Evolutionary conservation across 2,797 vertebrate genomes (phyloP).

Genomic region (Muscicapa striata): DNA sequence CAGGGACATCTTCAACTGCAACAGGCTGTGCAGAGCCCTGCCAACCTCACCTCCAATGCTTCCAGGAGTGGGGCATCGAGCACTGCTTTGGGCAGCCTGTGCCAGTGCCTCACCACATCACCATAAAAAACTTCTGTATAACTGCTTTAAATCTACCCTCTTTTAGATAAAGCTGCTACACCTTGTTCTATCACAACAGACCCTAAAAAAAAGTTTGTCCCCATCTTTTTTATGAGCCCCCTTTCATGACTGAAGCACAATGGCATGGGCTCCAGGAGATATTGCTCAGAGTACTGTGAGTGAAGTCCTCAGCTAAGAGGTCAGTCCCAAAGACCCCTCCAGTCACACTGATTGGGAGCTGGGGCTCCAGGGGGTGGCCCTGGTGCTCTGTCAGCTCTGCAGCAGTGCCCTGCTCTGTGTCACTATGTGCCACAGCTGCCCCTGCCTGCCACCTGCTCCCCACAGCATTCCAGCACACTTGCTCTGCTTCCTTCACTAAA

Average conservation of each 20-base stretch:
- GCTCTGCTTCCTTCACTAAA: slow-evolving; percentile 66
- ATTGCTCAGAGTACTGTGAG: fast-evolving
- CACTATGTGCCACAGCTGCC: fast-evolving
- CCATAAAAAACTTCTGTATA: neutral
- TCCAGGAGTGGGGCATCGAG: neutral
- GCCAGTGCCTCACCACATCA: neutral
- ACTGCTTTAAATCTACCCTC: neutral
- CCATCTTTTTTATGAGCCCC: neutral
- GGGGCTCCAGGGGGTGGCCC: neutral
- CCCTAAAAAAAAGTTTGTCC: neutral
- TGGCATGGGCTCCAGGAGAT: neutral
- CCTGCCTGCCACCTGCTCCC: slow-evolving; percentile 8
- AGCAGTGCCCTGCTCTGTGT: neutral
- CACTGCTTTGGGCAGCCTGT: neutral
- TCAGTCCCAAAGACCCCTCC: neutral
- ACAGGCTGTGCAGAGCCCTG: neutral
- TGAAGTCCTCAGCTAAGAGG: neutral
- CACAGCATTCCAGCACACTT: neutral
- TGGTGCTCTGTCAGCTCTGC: neutral
- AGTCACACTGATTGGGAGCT: too few relatives aligned
- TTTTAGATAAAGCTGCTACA: neutral
- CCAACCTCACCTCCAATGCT: neutral
- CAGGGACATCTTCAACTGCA: neutral
- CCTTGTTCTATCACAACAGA: neutral
- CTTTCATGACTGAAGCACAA: neutral